These are phyloP conservation scores for Gadus macrocephalus DNA, from an alignment of 2,113 vertebrate genomes.

Conservation along the genomic window DNA sequence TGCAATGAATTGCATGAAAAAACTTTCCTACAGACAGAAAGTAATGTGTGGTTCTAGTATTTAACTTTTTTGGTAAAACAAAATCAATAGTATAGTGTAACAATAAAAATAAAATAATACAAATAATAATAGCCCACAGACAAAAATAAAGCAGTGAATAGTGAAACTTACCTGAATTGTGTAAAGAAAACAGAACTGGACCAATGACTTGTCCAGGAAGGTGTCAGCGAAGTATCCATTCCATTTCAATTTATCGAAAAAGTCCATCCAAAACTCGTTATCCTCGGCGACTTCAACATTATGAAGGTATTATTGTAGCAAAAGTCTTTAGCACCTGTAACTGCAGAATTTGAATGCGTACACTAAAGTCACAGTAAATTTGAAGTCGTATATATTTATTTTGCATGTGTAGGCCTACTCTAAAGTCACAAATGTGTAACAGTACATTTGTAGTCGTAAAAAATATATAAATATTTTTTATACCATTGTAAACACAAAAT, in stretches of 20 bases:
- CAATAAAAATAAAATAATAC: not conserved
- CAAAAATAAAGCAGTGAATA: not conserved
- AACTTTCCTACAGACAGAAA: not conserved
- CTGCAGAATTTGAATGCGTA: too few relatives aligned
- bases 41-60: not conserved
- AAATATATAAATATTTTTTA: too few relatives aligned
- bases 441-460: too few relatives aligned
- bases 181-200: constrained; percentile 22
- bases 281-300: too few relatives aligned
- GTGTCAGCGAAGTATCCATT: constrained; percentile 15
- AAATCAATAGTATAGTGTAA: not conserved
- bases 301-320: too few relatives aligned
- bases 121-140: not conserved
- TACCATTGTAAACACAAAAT: too few relatives aligned
- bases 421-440: too few relatives aligned
- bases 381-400: too few relatives aligned
- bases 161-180: not conserved
- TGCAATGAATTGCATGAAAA: not conserved
- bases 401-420: too few relatives aligned
- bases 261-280: constrained; percentile 21
- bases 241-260: constrained; percentile 21
- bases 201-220: constrained; percentile 18
- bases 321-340: too few relatives aligned
- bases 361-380: too few relatives aligned
- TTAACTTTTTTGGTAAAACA: not conserved